Evolutionary conservation across 2,797 vertebrate species (phyloP), one percentile per base, ranked within the genome.

Genomic region (Hypotaenidia philippensis): DNA sequence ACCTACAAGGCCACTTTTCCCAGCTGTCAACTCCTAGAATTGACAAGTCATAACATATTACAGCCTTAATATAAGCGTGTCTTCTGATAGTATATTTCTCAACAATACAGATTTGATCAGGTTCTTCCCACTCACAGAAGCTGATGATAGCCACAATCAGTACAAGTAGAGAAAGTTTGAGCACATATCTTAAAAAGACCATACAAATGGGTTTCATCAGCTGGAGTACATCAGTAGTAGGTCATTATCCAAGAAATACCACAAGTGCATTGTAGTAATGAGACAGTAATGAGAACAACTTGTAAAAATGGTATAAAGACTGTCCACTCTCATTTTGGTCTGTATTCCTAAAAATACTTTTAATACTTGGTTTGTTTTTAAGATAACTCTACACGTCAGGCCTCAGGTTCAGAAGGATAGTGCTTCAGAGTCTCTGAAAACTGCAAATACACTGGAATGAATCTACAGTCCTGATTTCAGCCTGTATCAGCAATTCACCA

Each of bases 381-480:
- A 65, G 53, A 70, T 16, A 4, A n/a, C 14, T 64, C 26, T 53
- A 36, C 66, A 87, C 53, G 50, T 75, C 72, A 90, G 55, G 55
- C 91, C 63, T 36, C 29, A 92, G 56, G 40, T 83, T 96, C 86
- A 76, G 64, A 93, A 94, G 41, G 94, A 40, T 68, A 76, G 36
- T 70, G 36, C 86, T 96, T 95, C 83, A 91, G 94, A 89, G 68
- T 64, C 93, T 90, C 91, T 66, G 47, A 94, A 95, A 96, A 95
- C 57, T 68, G 32, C 38, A 97, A 88, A 76, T 70, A 57, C 87
- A 75, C 52, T 26, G 87, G 85, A 83, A 90, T 65, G 23, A 80
- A 45, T 34, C 40, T 71, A 41, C 44, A 72, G 26, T 70, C 60
- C 32, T 89, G 47, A 66, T 89, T 94, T 94, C 87, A 80, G 31